phyloP scores from a whole-genome alignment of 2,888 invertebrate genomes.

The Amiota communis region DNA sequence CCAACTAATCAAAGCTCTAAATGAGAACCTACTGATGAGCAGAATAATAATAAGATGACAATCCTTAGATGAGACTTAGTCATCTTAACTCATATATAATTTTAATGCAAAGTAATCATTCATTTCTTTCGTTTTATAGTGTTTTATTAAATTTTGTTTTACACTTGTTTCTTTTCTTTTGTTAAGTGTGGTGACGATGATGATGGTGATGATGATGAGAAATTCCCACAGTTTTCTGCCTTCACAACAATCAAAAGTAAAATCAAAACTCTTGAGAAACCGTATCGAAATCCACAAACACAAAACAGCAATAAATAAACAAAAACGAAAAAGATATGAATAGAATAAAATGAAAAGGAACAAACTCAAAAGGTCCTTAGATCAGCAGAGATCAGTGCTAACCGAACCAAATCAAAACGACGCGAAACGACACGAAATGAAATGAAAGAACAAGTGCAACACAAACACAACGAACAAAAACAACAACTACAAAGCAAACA shows the following conservation, averaged over 20 bases:
- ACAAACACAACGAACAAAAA: slow-evolving; percentile 51
- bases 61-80: too few relatives aligned
- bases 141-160: too few relatives aligned
- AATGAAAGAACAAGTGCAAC: slow-evolving; percentile 56
- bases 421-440: slow-evolving; percentile 41
- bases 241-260: slow-evolving; percentile 54
- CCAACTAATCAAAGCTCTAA: too few relatives aligned
- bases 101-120: neutral
- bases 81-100: too few relatives aligned
- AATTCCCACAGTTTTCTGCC: slow-evolving; percentile 47
- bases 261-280: slow-evolving; percentile 59
- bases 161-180: too few relatives aligned
- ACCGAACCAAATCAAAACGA: slow-evolving; percentile 32
- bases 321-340: slow-evolving; percentile 31
- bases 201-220: neutral
- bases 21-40: too few relatives aligned
- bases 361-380: slow-evolving; percentile 27
- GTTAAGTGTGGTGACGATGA: too few relatives aligned
- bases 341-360: slow-evolving; percentile 18
- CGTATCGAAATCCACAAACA: slow-evolving; percentile 50
- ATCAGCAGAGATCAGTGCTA: too few relatives aligned
- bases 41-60: too few relatives aligned
- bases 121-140: neutral
- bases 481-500: slow-evolving; percentile 59
- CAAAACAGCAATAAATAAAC: slow-evolving; percentile 37